Conservation (phyloP, 2,888 invertebrate genomes). For the Liposcelis brunnea region DNA sequence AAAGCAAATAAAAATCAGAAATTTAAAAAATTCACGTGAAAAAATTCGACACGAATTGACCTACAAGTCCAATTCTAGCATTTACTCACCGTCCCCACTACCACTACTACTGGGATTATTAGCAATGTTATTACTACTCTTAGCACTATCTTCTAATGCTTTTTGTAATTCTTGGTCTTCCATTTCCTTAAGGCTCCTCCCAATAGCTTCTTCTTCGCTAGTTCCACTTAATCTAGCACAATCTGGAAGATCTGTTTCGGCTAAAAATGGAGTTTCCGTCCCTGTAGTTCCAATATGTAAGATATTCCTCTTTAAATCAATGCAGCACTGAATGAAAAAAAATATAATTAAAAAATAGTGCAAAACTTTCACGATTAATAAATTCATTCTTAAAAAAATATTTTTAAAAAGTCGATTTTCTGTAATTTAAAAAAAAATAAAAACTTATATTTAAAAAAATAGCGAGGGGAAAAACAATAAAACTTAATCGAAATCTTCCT, state of each 20-base stretch:
- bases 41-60: no score
- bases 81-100: no score
- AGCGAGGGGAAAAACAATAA: background rate
- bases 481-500: constrained; percentile 4
- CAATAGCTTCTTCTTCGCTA: constrained; percentile 42
- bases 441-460: background rate
- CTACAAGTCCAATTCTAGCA: no score
- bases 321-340: constrained; percentile 54
- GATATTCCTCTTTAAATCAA: constrained; percentile 76
- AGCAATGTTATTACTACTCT: constrained; percentile 11
- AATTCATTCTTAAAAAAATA: constrained; percentile 4
- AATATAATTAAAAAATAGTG: constrained; percentile 13
- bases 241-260: constrained; percentile 62
- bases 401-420: background rate
- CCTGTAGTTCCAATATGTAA: constrained; percentile 88
- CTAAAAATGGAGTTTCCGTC: constrained; percentile 73
- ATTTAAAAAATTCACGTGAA: constrained; percentile 1
- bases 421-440: background rate
- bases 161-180: constrained; percentile 54
- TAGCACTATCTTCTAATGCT: constrained; percentile 48
- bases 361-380: constrained; percentile 7
- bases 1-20: background rate
- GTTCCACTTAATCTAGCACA: constrained; percentile 62
- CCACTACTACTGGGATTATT: no score
- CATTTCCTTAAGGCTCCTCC: constrained; percentile 31